Percentiles rank a stretch among this genome's conserved stretches.
These are phyloP conservation scores for Emydoidea blandingii DNA, from an alignment of 2,797 vertebrate species.

Conservation along the genomic window DNA sequence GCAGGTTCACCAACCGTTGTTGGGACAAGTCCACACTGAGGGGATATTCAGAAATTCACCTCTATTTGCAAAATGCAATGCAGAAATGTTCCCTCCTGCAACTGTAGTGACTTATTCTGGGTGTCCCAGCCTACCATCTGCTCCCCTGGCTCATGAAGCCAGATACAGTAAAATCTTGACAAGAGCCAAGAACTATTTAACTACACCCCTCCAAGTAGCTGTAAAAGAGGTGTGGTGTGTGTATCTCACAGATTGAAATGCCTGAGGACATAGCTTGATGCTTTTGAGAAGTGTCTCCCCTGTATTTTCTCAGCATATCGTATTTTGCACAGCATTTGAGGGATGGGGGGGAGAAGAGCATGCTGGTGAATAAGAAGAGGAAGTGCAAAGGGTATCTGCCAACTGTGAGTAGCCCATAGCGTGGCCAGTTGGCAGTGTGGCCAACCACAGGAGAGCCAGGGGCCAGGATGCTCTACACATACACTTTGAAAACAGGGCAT, in stretches of 20 bases:
- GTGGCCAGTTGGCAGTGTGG: neutral
- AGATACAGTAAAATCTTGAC: neutral
- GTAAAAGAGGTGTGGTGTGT: neutral
- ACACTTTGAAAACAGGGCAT: neutral
- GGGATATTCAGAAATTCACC: neutral
- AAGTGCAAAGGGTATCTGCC: neutral
- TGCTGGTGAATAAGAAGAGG: neutral
- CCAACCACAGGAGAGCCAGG: neutral
- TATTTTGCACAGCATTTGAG: neutral
- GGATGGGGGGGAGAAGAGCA: neutral
- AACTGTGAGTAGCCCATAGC: neutral
- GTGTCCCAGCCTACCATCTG: neutral
- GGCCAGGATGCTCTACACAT: neutral
- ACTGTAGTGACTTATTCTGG: neutral
- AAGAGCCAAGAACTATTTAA: neutral
- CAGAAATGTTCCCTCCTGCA: neutral
- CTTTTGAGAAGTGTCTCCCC: neutral
- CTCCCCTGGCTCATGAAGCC: neutral
- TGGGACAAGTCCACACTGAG: neutral
- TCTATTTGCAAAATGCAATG: neutral
- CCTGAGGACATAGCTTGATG: neutral
- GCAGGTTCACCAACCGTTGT: neutral
- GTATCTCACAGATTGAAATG: neutral
- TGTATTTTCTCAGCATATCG: neutral
- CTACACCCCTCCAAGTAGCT: accelerated